Evolutionary conservation across 2,113 vertebrate species (phyloP).

Genomic region (Cricetomys ansorgei): DNA sequence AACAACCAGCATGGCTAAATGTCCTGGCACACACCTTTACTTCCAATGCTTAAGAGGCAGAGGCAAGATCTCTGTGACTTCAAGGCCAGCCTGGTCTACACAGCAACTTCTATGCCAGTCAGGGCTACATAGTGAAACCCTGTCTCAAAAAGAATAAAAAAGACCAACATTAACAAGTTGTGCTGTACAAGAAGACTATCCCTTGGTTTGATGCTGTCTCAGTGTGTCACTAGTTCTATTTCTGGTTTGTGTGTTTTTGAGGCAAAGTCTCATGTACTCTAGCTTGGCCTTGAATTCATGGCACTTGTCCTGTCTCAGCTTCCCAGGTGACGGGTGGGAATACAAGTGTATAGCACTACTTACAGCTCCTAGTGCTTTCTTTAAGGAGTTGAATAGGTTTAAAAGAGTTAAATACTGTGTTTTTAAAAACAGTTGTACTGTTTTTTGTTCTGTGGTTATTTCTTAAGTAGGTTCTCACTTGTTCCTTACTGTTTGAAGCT

Average conservation of each 20-base stretch:
- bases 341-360: not conserved
- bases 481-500: not conserved
- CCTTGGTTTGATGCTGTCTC: not conserved
- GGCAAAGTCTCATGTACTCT: not conserved
- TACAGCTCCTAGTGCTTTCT: not conserved
- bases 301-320: not conserved
- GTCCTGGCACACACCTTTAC: not conserved
- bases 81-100: not conserved
- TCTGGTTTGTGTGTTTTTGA: not conserved
- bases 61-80: not conserved
- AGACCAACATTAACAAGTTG: not conserved
- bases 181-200: not conserved
- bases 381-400: not conserved
- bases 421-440: too few species aligned
- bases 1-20: not conserved
- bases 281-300: not conserved
- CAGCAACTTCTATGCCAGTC: not conserved
- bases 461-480: not conserved
- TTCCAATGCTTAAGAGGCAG: not conserved
- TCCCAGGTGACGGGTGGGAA: not conserved
- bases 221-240: not conserved
- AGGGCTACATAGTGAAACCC: not conserved
- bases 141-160: not conserved
- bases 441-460: not conserved
- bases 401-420: too few species aligned